These are phyloP conservation scores for Apis laboriosa DNA, from an alignment of 1,140 invertebrate genomes.

Conservation along the genomic window DNA sequence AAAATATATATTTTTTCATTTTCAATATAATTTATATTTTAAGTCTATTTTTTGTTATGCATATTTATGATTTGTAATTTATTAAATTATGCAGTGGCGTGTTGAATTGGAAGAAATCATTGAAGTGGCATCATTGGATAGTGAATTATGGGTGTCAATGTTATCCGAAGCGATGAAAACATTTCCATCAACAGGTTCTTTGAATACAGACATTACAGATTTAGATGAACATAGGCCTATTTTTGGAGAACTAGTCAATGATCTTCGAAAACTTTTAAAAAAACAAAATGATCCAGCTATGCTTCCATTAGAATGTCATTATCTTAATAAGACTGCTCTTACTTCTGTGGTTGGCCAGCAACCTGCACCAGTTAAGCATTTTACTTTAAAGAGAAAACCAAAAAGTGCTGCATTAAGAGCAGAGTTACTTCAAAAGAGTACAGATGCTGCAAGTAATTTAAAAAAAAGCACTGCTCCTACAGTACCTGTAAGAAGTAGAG, in stretches of 20 bases:
- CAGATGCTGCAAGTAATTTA: constrained; percentile 92
- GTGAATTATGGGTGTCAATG: constrained; percentile 98
- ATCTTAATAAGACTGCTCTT: constrained; percentile 96
- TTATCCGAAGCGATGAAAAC: constrained; percentile 97
- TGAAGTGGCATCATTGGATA: constrained; percentile 93
- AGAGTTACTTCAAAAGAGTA: constrained; percentile 95
- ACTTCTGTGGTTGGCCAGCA: constrained; percentile 89
- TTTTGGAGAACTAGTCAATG: constrained; percentile 94
- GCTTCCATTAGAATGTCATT: constrained; percentile 97
- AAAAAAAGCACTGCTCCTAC: constrained; percentile 94
- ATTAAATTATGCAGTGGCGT: constrained; percentile 89
- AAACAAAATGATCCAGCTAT: constrained; percentile 93
- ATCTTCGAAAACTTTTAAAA: constrained; percentile 91
- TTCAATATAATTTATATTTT: neutral
- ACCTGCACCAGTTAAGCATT: constrained; percentile 91
- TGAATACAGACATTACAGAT: constrained; percentile 93
- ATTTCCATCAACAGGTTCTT: constrained; percentile 92
- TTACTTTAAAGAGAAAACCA: constrained; percentile 96
- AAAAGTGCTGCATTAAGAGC: constrained; percentile 95
- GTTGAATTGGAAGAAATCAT: constrained; percentile 96
- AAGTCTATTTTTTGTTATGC: constrained; percentile 17
- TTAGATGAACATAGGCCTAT: constrained; percentile 93
- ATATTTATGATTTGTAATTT: constrained; percentile 33
- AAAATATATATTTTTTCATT: neutral
- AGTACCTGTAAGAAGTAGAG: constrained; percentile 94